phyloP scores from a whole-genome alignment of 2,888 invertebrate species.

The Lasioglossum calceatum region DNA sequence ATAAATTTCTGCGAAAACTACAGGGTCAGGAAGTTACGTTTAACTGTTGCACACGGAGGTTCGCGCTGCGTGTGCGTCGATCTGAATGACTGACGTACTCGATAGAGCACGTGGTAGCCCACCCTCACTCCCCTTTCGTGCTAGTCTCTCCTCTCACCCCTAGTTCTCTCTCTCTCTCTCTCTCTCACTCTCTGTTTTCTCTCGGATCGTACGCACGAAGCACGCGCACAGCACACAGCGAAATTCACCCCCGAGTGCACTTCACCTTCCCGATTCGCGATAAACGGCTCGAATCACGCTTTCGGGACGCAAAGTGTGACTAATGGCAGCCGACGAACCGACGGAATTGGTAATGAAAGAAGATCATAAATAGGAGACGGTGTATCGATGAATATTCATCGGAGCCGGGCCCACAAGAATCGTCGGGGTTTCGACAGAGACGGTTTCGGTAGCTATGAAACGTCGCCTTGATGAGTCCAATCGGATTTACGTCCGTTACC shows the following conservation, averaged over 20 bases:
- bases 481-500: slow-evolving; percentile 18
- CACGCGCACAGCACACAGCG: slow-evolving; percentile 41
- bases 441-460: slow-evolving; percentile 27
- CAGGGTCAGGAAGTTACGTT: slow-evolving; percentile 61
- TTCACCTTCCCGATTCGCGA: slow-evolving; percentile 68
- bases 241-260: slow-evolving; percentile 64
- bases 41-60: slow-evolving; percentile 73
- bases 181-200: slow-evolving; percentile 9
- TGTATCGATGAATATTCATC: slow-evolving; percentile 58
- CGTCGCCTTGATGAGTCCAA: slow-evolving; percentile 19
- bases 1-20: background rate
- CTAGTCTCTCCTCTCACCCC: slow-evolving; percentile 2
- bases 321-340: slow-evolving; percentile 61
- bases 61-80: slow-evolving; percentile 59
- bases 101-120: slow-evolving; percentile 60
- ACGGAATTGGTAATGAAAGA: slow-evolving; percentile 67
- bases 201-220: slow-evolving; percentile 47
- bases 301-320: slow-evolving; percentile 64
- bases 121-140: slow-evolving; percentile 37
- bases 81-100: slow-evolving; percentile 70
- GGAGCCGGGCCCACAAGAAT: slow-evolving; percentile 25
- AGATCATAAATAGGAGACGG: slow-evolving; percentile 57
- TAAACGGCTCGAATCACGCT: slow-evolving; percentile 69
- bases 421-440: slow-evolving; percentile 45
- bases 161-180: slow-evolving; percentile 9